Conservation (phyloP, 2,888 invertebrate genomes). For the Limnephilus marmoratus region DNA sequence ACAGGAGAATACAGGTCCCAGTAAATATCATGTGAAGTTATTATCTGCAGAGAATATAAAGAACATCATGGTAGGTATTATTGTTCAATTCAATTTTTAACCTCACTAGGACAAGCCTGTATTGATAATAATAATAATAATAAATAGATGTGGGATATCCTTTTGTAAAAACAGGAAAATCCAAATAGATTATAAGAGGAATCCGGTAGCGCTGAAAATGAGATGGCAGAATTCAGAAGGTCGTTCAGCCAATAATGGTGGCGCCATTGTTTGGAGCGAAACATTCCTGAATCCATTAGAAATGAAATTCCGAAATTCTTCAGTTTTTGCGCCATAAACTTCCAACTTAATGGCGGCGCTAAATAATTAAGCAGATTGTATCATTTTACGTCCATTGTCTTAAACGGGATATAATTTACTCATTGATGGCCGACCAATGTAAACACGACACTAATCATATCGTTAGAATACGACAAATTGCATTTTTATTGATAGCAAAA, state of each 20-base stretch:
- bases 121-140: not conserved
- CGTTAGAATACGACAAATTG: slow-evolving; percentile 45
- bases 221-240: slow-evolving; percentile 26
- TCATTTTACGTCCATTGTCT: slow-evolving; percentile 33
- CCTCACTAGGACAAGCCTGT: no score
- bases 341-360: slow-evolving; percentile 11
- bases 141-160: not conserved
- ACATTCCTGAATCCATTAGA: not conserved
- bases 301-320: slow-evolving; percentile 26
- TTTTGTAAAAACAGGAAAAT: slow-evolving; percentile 13
- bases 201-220: slow-evolving; percentile 38
- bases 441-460: slow-evolving; percentile 45
- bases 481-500: slow-evolving; percentile 44
- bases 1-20: no score
- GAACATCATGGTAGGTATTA: no score
- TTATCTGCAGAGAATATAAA: no score
- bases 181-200: slow-evolving; percentile 23
- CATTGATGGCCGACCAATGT: not conserved
- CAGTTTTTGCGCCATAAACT: slow-evolving; percentile 3
- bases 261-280: slow-evolving; percentile 16
- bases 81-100: no score
- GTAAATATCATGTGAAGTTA: no score
- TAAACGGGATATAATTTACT: not conserved
- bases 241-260: slow-evolving; percentile 18
- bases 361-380: slow-evolving; percentile 32